Base-by-base conservation (phyloP, 1,140 invertebrate species). In the Calliphora vicina region DNA sequence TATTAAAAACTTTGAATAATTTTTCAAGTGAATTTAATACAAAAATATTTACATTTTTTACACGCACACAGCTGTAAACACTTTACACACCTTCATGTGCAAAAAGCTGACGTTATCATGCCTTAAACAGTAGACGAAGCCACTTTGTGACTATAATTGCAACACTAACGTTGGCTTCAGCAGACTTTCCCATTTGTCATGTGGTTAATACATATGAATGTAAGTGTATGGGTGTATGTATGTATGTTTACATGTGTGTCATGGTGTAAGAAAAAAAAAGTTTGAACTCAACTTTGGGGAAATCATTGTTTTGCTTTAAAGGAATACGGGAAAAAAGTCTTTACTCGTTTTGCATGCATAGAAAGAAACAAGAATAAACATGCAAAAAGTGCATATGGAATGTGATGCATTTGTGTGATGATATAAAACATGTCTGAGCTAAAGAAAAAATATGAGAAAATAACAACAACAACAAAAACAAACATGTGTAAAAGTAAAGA, bases 101-200 rank as follows among this genome's bases (percentile, higher is more conserved):
- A 13, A 17, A 50, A 67, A 67, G 17, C 5, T 67, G 61, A 67
- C 61, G 61, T 67, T 67, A 67, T 67, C 61, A 23, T 67, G 23
- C 17, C 61, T 67, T 17, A 67, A 67, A 67, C 61, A 67, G 3
- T 23, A 67, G 61, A 67, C 61, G 61, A 20, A 67, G 61, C 61
- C 61, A 67, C 61, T 67, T 67, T 67, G 23, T 23, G 61, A 6
- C 61, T 23, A 67, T 25, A 67, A 67, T 67, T 23, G 61, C 73
- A 42, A 76, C 27, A 20, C 27, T 15, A 20, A 13, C 35, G 17
- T 76, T 20, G 17, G 29, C 27, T 76, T 76, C 13, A 29, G 15
- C 71, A 76, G 27, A 76, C 73, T 76, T 76, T 76, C 6, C 73
- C 73, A 76, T 76, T 76, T 76, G 73, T 76, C 73, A 42, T 76